These are phyloP conservation scores for Paralichthys olivaceus DNA, from an alignment of 2,113 vertebrate genomes.

Conservation along the genomic window DNA sequence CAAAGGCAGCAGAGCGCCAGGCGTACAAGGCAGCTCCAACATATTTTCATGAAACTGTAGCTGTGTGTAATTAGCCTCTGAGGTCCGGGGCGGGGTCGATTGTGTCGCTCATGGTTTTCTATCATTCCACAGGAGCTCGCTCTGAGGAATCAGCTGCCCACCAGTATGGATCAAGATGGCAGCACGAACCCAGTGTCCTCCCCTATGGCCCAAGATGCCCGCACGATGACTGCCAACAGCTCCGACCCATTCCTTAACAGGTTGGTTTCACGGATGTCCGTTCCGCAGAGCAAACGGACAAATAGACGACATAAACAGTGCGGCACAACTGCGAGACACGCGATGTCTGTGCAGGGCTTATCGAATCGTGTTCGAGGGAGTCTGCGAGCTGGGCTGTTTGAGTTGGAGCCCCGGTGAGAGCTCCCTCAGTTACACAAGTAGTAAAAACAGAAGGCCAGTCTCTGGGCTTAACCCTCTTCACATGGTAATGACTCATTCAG, in stretches of 20 bases:
- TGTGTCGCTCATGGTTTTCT: slow-evolving; percentile 34
- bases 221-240: slow-evolving; percentile 99
- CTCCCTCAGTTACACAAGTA: slow-evolving; percentile 57
- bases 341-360: slow-evolving; percentile 8
- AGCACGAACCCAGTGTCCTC: slow-evolving; percentile 93
- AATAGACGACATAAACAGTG: no score
- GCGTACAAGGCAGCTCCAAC: not conserved
- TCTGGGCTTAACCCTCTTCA: slow-evolving; percentile 67
- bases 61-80: slow-evolving; percentile 39
- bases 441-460: slow-evolving; percentile 60
- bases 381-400: slow-evolving; percentile 24
- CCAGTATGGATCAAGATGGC: slow-evolving; percentile 94
- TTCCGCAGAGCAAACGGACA: slow-evolving; percentile 1
- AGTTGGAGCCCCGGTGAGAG: slow-evolving; percentile 33
- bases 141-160: slow-evolving; percentile 94
- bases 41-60: slow-evolving; percentile 19
- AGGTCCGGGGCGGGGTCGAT: slow-evolving; percentile 30
- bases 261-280: slow-evolving; percentile 70
- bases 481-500: slow-evolving; percentile 72
- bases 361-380: slow-evolving; percentile 5
- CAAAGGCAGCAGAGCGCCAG: slow-evolving; percentile 22
- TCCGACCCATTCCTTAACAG: slow-evolving; percentile 99
- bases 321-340: no score
- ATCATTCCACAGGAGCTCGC: slow-evolving; percentile 89
- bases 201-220: slow-evolving; percentile 94